Percentiles rank a stretch among this genome's conserved stretches.
Conservation (phyloP, 2,888 invertebrate genomes). For the Ichneumon xanthorius region DNA sequence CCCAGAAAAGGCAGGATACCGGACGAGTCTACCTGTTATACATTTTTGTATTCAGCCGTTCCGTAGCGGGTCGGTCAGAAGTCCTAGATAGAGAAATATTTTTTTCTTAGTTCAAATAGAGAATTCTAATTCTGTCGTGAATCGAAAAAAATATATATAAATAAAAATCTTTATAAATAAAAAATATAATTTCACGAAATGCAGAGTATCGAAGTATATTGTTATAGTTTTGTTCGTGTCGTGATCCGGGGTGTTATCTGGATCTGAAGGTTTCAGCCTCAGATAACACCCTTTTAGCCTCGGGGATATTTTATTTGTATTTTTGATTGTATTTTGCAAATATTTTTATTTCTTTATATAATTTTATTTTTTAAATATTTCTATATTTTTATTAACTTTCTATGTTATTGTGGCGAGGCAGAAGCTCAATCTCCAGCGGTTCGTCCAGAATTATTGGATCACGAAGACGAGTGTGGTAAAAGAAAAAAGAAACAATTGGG, state of each 20-base stretch:
- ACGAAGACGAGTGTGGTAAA: neutral
- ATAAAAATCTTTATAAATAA: too few relatives aligned
- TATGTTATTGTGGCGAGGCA: neutral
- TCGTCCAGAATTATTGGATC: neutral
- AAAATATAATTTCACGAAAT: too few relatives aligned
- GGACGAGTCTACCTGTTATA: constrained; percentile 35
- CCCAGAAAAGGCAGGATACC: constrained; percentile 63
- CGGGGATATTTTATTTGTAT: neutral
- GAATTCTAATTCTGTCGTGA: too few relatives aligned
- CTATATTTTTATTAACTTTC: constrained; percentile 1
- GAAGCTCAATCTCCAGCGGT: neutral
- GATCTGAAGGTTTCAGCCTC: too few relatives aligned
- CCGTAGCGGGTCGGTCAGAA: neutral
- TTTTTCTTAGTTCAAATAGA: neutral
- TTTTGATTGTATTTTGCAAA: neutral
- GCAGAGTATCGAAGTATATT: too few relatives aligned
- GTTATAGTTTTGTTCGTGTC: too few relatives aligned
- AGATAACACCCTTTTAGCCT: too few relatives aligned
- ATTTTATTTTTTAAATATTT: too few relatives aligned
- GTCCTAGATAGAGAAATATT: neutral
- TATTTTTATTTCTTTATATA: neutral
- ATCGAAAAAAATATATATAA: too few relatives aligned
- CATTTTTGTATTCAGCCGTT: neutral
- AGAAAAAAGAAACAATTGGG: neutral
- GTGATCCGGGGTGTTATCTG: too few relatives aligned